Base-by-base conservation (phyloP, 2,888 invertebrate species). In the Drepana falcataria region DNA sequence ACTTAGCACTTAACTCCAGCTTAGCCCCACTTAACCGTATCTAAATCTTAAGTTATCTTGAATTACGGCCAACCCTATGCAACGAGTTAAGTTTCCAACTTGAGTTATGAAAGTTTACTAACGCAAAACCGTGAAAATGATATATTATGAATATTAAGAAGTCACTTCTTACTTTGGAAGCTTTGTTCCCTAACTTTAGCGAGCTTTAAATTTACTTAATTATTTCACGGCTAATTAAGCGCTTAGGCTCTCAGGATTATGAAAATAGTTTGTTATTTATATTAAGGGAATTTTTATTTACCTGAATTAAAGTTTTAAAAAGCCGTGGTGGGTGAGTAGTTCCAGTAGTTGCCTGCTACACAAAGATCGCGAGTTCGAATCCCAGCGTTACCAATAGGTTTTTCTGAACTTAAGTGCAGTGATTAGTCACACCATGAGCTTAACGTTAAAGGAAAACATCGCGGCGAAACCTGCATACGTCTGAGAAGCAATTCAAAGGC, bases 11-110 rank as follows among this genome's bases (percentile, higher is more conserved):
- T 81, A 79, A 79, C 72, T 81, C 71, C 66, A 79, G 79, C 77
- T 83, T 83, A 78, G 69, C 77, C 72, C 74, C 73, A 79, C 81
- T 83, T 81, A 81, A 77, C 78, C 75, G 71, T 75, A 75, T 71
- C 79, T 79, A 79, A 85, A 85, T 83, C 80, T 83, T 76, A 81
- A 83, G 76, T 83, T 81, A 78, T 82, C 77, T 77, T 75, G 73
- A 82, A 74, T 78, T 76, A 81, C 74, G 75, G 73, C 63, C 71
- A 70, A 71, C 71, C 71, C 73, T 75, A 74, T 79, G 80, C 77
- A 81, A 75, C 75, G 75, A 74, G 75, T 76, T 78, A 78, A 82
- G 79, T 82, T 81, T 69, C 65, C 59, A 58, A 69, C 65, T 72
- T 69, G 69, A 81, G 68, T 81, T 80, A 75, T 72, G 70, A 66